Evolutionary conservation across 2,888 invertebrate genomes (phyloP), one percentile per base, ranked within the genome.

Genomic region (Acanthosepion lycidas): DNA sequence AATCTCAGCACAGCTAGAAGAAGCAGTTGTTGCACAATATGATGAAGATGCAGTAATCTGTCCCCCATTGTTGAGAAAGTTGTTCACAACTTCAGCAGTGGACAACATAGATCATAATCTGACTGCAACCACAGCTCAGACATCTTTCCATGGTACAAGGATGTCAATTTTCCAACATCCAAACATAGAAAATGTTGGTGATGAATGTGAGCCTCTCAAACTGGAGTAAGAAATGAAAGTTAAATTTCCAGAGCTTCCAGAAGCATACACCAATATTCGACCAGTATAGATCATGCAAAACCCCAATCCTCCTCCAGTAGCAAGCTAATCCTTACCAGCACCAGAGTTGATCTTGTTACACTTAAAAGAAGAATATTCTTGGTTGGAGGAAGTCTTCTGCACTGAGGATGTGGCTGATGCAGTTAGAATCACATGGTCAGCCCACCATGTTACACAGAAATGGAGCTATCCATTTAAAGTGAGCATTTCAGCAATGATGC

Each of bases 401-500:
- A 28, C 64, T 64, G 64, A 59, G 12, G 20, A 64, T 64, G 64
- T 64, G 64, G 64, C 64, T 64, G 26, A 64, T 55, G 55, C 64
- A 28, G 28, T 64, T 28, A 64, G 64, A 5, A 28, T 64, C 64
- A 64, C 95, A 92, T 95, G 95, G 95, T 53, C 95, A 92, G 95
- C 95, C 20, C 95, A 95, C 93, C 94, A 95, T 94, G 94, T 95
- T 18, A 92, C 51, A 42, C 49, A 51, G 20, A 33, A 42, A 6
- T 94, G 64, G 26, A 94, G 92, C 20, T 18, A 55, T 18, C 55
- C 55, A 55, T 55, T 55, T 55, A 18, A 55, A 55, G 55, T 55
- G 18, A 55, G 55, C 55, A 55, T 55, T 20, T 55, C 15, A 20
- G 94, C 95, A 28, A 94, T 96, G 78, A 94, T 96, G 33, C 96